A percentile compares a stretch with the other conserved stretches of the same genome.
Conservation (phyloP, 35 echinoderm and acorn worm species). For the Lytechinus variegatus region DNA sequence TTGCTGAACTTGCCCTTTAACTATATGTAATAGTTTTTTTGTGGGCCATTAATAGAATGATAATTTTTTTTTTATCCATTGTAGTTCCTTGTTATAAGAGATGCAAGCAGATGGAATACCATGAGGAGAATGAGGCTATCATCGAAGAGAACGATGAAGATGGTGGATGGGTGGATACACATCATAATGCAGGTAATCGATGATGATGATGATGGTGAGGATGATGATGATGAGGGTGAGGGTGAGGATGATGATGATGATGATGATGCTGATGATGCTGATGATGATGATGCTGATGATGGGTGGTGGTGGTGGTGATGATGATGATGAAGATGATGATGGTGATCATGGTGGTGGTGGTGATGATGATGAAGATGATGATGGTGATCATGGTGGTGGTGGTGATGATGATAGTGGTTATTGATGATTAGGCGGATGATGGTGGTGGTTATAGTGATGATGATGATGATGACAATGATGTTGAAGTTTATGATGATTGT, state of each 20-base stretch:
- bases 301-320: background rate
- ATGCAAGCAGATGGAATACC: constrained; percentile 99
- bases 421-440: background rate
- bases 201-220: too few species aligned
- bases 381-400: background rate
- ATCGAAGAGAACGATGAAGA: constrained; percentile 95
- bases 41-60: too few species aligned
- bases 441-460: background rate
- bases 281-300: background rate
- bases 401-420: background rate
- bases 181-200: constrained; percentile 84
- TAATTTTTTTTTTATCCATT: background rate
- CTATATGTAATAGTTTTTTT: too few species aligned
- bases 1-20: too few species aligned
- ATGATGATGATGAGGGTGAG: too few species aligned
- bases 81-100: constrained; percentile 93
- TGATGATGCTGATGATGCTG: too few species aligned
- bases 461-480: background rate
- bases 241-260: too few species aligned
- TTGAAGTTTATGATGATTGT: background rate
- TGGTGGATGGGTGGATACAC: constrained; percentile 98
- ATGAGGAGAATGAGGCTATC: constrained; percentile 94
- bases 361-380: background rate
- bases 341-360: background rate
- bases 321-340: background rate